Percentiles rank a stretch among this genome's conserved stretches.
Conservation (phyloP, 2,113 vertebrate genomes). For the Natator depressus region DNA sequence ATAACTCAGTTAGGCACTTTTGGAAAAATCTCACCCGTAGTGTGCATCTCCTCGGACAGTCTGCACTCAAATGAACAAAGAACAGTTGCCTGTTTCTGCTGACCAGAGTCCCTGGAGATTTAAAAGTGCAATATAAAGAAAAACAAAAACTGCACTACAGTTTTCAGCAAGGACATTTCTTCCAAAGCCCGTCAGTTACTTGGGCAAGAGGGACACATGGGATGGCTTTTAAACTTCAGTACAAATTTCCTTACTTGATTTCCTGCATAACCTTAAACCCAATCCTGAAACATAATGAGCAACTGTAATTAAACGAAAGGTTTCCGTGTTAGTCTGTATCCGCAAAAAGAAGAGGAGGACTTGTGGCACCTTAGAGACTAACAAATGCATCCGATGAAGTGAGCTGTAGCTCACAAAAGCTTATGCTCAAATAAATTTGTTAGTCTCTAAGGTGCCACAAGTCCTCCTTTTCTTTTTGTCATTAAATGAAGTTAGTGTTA, state of each 20-base stretch:
- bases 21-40: neutral
- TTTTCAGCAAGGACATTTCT: neutral
- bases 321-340: too few relatives aligned
- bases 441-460: too few relatives aligned
- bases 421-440: too few relatives aligned
- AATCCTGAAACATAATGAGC: neutral
- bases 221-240: neutral
- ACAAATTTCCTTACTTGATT: conserved; percentile 12
- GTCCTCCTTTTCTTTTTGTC: neutral
- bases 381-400: too few relatives aligned
- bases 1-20: neutral
- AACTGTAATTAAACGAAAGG: neutral
- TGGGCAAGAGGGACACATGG: neutral
- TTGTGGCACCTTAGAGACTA: too few relatives aligned
- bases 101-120: neutral
- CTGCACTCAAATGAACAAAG: neutral
- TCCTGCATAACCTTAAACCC: neutral
- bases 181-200: neutral
- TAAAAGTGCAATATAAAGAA: neutral
- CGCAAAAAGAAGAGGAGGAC: too few relatives aligned
- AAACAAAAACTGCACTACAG: neutral
- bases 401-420: too few relatives aligned
- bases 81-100: fast-evolving
- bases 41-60: neutral
- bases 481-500: neutral